Conservation (phyloP, 2,113 vertebrate species). For the Phycodurus eques region DNA sequence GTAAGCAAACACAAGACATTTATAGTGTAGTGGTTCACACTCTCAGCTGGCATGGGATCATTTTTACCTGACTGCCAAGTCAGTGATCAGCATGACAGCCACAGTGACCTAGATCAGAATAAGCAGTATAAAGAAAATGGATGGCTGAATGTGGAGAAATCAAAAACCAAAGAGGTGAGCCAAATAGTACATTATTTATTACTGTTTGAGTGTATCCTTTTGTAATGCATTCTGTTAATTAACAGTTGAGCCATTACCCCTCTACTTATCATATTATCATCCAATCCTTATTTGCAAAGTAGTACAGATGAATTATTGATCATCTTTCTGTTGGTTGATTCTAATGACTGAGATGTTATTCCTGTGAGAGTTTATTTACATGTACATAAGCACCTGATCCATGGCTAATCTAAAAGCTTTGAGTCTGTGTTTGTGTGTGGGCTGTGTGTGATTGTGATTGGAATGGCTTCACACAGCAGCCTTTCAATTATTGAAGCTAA, state of each 20-base stretch:
- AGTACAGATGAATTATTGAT: not conserved
- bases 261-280: not conserved
- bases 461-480: constrained; percentile 9
- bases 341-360: not conserved
- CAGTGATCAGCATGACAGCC: not conserved
- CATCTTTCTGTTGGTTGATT: not conserved
- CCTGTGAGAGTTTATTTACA: not conserved
- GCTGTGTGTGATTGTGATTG: not conserved
- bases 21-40: not conserved
- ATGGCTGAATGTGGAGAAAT: not conserved
- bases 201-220: not conserved
- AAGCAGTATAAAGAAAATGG: not conserved
- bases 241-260: not conserved
- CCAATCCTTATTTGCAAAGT: not conserved
- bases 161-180: not conserved
- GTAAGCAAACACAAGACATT: not conserved
- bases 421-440: not conserved
- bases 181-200: not conserved
- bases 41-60: not conserved
- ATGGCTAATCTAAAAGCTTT: not conserved
- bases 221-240: not conserved
- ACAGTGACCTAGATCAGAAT: not conserved
- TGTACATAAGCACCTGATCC: not conserved
- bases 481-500: constrained; percentile 17
- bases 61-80: not conserved